Conservation (phyloP, 2,113 vertebrate species). For the Cyanoramphus novaezelandiae region DNA sequence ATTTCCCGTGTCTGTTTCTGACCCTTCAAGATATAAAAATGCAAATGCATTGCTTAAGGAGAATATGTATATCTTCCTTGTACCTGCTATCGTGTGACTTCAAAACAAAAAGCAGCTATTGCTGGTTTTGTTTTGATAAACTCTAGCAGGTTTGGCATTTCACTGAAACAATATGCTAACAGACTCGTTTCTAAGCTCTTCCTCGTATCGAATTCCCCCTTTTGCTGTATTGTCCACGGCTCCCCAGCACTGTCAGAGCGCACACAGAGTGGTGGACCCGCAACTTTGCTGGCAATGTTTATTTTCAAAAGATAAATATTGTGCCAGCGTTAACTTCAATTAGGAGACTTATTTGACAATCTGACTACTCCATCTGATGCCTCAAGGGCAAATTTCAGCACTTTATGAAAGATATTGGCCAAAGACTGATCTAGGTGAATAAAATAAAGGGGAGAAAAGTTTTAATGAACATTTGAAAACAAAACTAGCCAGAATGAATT, state of each 20-base stretch:
- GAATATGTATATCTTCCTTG: constrained; percentile 8
- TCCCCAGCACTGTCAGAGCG: constrained; percentile 34
- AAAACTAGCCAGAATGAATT: constrained; percentile 42
- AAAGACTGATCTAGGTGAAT: constrained; percentile 67
- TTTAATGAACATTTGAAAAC: constrained; percentile 58
- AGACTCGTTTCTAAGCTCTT: background rate
- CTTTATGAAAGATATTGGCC: constrained; percentile 69
- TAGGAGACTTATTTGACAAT: constrained; percentile 79
- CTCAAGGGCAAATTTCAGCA: constrained; percentile 81
- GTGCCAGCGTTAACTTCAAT: constrained; percentile 78
- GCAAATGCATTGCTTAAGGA: constrained; percentile 32
- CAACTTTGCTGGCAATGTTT: constrained; percentile 74
- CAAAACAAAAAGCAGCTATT: background rate
- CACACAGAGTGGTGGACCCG: constrained; percentile 51
- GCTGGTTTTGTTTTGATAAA: background rate
- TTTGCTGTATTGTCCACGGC: background rate
- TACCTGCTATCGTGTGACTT: background rate
- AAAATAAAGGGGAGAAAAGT: constrained; percentile 71
- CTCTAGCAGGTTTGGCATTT: background rate
- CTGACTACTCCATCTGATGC: constrained; percentile 83
- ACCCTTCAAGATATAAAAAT: constrained; percentile 59
- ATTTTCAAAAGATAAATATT: constrained; percentile 79
- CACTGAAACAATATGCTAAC: background rate
- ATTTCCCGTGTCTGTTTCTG: constrained; percentile 32
- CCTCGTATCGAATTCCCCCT: background rate